phyloP scores from a whole-genome alignment of 2,113 vertebrate genomes.

The Mustela lutreola region DNA sequence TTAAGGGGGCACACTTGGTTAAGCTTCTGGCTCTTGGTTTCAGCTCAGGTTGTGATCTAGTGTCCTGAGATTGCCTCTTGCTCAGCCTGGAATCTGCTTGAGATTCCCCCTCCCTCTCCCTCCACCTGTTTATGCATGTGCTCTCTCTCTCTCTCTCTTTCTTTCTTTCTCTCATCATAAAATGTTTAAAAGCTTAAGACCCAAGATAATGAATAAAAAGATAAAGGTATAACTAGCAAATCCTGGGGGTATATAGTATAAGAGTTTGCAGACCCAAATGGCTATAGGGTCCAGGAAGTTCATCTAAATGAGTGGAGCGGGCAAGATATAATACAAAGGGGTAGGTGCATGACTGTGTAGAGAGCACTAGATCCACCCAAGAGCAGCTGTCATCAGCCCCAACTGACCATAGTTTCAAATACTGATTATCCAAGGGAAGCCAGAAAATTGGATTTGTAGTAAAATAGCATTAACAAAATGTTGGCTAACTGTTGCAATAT shows the following conservation, averaged over 20 bases:
- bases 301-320: background rate
- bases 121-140: background rate
- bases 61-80: background rate
- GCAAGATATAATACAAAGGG: background rate
- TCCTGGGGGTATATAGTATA: background rate
- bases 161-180: background rate
- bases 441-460: background rate
- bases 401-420: rapidly evolving
- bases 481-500: background rate
- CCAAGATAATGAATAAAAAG: background rate
- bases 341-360: rapidly evolving
- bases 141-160: too few relatives aligned
- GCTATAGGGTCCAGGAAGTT: too few relatives aligned
- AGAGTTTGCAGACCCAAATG: background rate
- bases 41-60: background rate
- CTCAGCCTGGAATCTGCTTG: background rate
- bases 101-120: background rate
- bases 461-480: background rate
- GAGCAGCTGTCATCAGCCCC: background rate
- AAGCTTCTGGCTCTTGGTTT: background rate
- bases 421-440: background rate
- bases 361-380: background rate
- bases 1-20: background rate
- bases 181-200: background rate
- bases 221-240: background rate